Percentiles rank a stretch among this genome's conserved stretches.
phyloP scores from a whole-genome alignment of 1,140 invertebrate species.

The Idris sp. region DNA sequence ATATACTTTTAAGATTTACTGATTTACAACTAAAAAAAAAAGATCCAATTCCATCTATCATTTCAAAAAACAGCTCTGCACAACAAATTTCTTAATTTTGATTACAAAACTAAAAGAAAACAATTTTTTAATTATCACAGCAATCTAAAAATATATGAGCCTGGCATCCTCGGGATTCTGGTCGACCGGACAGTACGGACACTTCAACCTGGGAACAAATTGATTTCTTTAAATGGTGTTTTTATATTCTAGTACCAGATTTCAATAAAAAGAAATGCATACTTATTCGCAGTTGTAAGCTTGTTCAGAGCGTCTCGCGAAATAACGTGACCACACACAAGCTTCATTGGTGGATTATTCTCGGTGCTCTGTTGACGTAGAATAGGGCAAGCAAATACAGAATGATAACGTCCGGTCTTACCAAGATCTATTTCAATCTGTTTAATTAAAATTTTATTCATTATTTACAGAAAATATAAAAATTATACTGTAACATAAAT shows the following conservation, averaged over 20 bases:
- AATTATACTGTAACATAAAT: too few species aligned
- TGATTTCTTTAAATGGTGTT: conserved; percentile 72
- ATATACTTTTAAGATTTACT: too few species aligned
- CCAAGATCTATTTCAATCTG: conserved; percentile 95
- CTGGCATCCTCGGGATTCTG: conserved; percentile 95
- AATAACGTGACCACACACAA: conserved; percentile 98
- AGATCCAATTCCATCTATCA: too few species aligned
- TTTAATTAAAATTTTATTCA: conserved; percentile 14
- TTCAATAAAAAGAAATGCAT: conserved; percentile 70
- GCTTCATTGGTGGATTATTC: conserved; percentile 96
- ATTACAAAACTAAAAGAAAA: conserved; percentile 33
- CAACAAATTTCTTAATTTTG: conserved; percentile 17
- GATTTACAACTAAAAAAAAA: too few species aligned
- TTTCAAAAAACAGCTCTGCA: too few species aligned
- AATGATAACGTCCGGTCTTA: conserved; percentile 94
- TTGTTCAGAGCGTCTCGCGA: conserved; percentile 97
- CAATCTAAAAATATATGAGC: conserved; percentile 91
- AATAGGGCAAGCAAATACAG: conserved; percentile 99
- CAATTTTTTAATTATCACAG: conserved; percentile 70
- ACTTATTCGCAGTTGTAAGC: conserved; percentile 95
- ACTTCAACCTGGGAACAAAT: conserved; percentile 91
- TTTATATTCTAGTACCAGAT: conserved; percentile 65
- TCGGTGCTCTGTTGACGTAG: conserved; percentile 97
- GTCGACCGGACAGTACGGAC: conserved; percentile 98
- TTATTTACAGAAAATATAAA: too few species aligned